Evolutionary conservation across 1,140 invertebrate genomes (phyloP), one percentile per base, ranked within the genome.

Genomic region (Cydia pomonella): DNA sequence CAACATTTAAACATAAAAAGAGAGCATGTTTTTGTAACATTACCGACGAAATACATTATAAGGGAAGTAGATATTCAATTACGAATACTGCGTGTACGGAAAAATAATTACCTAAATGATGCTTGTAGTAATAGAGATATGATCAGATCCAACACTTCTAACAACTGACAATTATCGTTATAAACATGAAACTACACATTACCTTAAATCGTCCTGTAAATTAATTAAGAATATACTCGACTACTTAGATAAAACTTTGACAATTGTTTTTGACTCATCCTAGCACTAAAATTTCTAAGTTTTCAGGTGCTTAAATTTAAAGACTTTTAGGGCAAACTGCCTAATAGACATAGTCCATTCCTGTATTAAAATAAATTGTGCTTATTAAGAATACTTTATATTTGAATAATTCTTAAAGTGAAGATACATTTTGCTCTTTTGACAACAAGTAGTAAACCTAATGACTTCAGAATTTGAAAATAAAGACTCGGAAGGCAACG

Each of bases 111-210:
- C 7, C 41, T 18, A 2, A 69, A 69, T 18, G 27, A 18, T n/a
- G 29, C 7, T 33, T 27, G 18, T 69, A 69, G 29, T 38, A 13
- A 69, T 69, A 33, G 29, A 69, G 64, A 69, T 69, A 69, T 69
- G 16, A 69, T 69, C 64, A 41, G 33, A 69, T 69, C 64, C 27
- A 3, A 69, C 33, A 25, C 27, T 69, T 4, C 33, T 69, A 38
- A 69, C 16, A 69, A n/a, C 33, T 41, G 64, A 41, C 33, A 69
- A 13, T 66, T 66, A 69, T 38, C 18, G 64, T 38, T 6, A 18
- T 41, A 5, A 12, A 69, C 33, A 69, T 69, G 64, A 18, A 21
- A 69, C 64, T 21, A 69, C 16, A n/a, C 16, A 6, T 41, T 21
- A 6, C 29, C 27, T 38, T 41, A 69, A 69, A 41, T 69, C 41